A percentile compares a stretch with the other conserved stretches of the same genome.
Conservation (phyloP, 2,113 vertebrate genomes). For the Oreocharis arfaki region DNA sequence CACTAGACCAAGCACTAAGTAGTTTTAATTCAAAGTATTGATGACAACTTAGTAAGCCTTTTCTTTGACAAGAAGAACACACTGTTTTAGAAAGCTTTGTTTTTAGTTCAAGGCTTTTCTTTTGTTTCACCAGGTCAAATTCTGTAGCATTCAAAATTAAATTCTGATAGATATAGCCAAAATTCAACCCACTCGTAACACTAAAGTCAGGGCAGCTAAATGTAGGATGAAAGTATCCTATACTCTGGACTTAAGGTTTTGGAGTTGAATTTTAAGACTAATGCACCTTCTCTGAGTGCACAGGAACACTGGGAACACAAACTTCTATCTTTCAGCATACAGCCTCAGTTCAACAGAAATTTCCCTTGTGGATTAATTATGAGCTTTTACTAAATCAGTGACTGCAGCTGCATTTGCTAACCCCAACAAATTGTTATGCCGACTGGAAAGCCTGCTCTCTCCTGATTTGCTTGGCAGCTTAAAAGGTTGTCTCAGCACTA, state of each 20-base stretch:
- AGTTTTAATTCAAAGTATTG: conserved; percentile 21
- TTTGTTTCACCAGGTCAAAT: not conserved
- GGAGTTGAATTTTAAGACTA: not conserved
- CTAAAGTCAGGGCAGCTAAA: not conserved
- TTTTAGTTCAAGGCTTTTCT: conserved; percentile 4
- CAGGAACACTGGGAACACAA: not conserved
- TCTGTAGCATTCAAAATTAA: not conserved
- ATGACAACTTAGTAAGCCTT: conserved; percentile 39
- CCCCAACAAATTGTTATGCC: not conserved
- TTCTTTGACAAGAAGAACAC: conserved; percentile 27
- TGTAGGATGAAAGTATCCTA: not conserved
- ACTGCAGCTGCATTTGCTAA: not conserved
- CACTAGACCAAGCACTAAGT: conserved; percentile 33
- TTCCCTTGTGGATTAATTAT: not conserved
- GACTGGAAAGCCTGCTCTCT: not conserved
- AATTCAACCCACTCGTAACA: not conserved
- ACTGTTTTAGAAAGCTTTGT: not conserved
- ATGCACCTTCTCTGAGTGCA: not conserved
- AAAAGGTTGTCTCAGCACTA: not conserved
- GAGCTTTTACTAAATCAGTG: not conserved
- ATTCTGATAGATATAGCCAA: not conserved
- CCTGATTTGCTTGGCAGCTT: not conserved
- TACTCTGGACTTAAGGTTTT: not conserved
- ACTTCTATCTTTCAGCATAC: not conserved
- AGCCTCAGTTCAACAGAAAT: not conserved